Evolutionary conservation across 1,140 invertebrate genomes (phyloP), one percentile per base, ranked within the genome.

Genomic region (Brachionus paranguensis): DNA sequence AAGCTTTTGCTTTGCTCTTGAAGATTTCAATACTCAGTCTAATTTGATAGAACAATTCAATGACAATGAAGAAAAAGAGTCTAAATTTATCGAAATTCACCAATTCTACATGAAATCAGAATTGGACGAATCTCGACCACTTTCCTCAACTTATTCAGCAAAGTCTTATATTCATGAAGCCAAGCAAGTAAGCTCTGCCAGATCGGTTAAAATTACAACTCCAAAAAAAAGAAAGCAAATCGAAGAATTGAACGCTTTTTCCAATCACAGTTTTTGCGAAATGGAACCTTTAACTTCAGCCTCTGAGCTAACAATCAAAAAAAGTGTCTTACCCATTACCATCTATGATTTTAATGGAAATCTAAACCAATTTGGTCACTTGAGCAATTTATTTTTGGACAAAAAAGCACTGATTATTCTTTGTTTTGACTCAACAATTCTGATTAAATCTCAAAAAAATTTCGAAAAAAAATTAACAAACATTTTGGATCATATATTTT

Each of bases 61-160:
- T 27, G 78, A 60, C 2, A 29, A 60, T 27, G 50, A 64, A 11
- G 78, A 81, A 43, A 29, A 33, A 20, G 78, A 81, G n/a, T 64
- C 78, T 4, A 81, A 81, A 81, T 81, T 81, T 37, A 68, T 81
- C n/a, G 78, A 81, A 64, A 81, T 68, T 8, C 50, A 81, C 17
- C 50, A 81, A 47, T 81, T 81, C 41, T 43, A 81, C 17, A 64
- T 81, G 37, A 68, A 45, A n/a, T 14, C 53, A 27, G 78, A 81
- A 68, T 14, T 64, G 3, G 64, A 81, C 20, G 78, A 17, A 20
- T 14, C 17, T 45, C 68, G 41, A 72, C 68, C 33, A 41, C 68
- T 43, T 20, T 41, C 29, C 4, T 72, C 68, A 43, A 43, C 68
- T 43, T 37, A 43, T 43, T 72, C 68, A 43, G n/a, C n/a, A 8